Evolutionary conservation across 2,888 invertebrate genomes (phyloP), one percentile per base, ranked within the genome.

Genomic region (Pseudococcus longispinus): DNA sequence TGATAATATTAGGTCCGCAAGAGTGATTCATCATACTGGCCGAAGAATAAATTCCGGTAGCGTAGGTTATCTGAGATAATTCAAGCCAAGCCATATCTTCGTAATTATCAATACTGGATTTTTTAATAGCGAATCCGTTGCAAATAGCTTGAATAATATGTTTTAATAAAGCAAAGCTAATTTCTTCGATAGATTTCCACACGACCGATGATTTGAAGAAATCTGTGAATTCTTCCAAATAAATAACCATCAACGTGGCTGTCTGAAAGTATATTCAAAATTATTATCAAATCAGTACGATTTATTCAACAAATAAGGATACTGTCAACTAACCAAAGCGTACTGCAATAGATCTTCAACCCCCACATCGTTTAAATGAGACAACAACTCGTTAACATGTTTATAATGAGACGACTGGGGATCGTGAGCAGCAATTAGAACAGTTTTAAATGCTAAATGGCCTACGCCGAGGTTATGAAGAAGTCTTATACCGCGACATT

Each of bases 21-120:
- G 97, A 95, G 91, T 98, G 98, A 91, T 98, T 98, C 94, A 97
- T 95, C 91, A 97, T 94, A 89, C 96, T 96, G 0, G 96, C 94
- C 0, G 96, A 94, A 0, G 97, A 96, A 90, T 95, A 97, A 90
- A 97, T 95, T 0, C 95, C 97, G 2, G 96, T 95, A 0, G 96
- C 97, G 85, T 93, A 91, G 89, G 92, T 92, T n/a, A 90, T 90
- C 88, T 92, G 92, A 46, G 85, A 88, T n/a, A 55, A 29, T 15
- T 86, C 77, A 9, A 37, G 13, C 86, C 44, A 80, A 20, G 42
- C 77, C 29, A 65, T 37, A 23, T 37, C 65, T 42, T 65, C 42
- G 60, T 70, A 65, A 87, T 90, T 90, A n/a, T 89, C 88, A 32
- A 88, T 88, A 80, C 89, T 89, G 44, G 93, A 92, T 55, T 86